A percentile compares a stretch with the other conserved stretches of the same genome.
These are phyloP conservation scores for Leptopilina boulardi DNA, from an alignment of 1,140 invertebrate genomes.

Conservation along the genomic window DNA sequence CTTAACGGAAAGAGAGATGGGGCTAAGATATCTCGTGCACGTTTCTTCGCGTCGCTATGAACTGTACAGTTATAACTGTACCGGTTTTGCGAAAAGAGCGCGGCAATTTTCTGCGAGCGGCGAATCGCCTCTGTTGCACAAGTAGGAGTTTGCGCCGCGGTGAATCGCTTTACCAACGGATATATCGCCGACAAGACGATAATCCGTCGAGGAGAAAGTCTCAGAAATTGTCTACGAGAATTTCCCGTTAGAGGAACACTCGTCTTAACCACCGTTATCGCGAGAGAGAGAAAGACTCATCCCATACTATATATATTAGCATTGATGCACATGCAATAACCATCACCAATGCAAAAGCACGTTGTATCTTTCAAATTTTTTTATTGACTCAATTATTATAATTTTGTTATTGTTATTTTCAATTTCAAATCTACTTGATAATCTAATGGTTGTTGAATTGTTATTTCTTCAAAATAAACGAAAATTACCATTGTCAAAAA, in stretches of 20 bases:
- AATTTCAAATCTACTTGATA: too few species aligned
- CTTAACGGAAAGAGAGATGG: conserved; percentile 29
- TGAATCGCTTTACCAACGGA: conserved; percentile 15
- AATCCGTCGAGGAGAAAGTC: conserved; percentile 24
- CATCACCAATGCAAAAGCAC: not conserved
- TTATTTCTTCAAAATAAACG: too few species aligned
- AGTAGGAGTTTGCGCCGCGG: conserved; percentile 3
- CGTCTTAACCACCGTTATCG: conserved; percentile 25
- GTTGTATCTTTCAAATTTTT: not conserved
- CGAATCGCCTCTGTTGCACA: conserved; percentile 19
- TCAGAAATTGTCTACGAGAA: conserved; percentile 26
- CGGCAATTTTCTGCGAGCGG: conserved; percentile 53
- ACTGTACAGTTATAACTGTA: conserved; percentile 57
- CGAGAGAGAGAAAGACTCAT: conserved; percentile 10
- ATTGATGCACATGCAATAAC: conserved; percentile 5
- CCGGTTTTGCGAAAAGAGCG: conserved; percentile 55
- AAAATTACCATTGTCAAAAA: too few species aligned
- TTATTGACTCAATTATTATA: too few species aligned
- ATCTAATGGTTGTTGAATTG: too few species aligned
- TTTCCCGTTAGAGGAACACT: conserved; percentile 27
- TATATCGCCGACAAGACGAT: conserved; percentile 23
- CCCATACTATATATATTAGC: conserved; percentile 1
- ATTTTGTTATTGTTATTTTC: too few species aligned
- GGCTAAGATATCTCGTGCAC: conserved; percentile 50
- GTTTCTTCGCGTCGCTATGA: conserved; percentile 52